These are phyloP conservation scores for Aspidapion aeneum DNA, from an alignment of 2,888 invertebrate genomes.

Conservation along the genomic window DNA sequence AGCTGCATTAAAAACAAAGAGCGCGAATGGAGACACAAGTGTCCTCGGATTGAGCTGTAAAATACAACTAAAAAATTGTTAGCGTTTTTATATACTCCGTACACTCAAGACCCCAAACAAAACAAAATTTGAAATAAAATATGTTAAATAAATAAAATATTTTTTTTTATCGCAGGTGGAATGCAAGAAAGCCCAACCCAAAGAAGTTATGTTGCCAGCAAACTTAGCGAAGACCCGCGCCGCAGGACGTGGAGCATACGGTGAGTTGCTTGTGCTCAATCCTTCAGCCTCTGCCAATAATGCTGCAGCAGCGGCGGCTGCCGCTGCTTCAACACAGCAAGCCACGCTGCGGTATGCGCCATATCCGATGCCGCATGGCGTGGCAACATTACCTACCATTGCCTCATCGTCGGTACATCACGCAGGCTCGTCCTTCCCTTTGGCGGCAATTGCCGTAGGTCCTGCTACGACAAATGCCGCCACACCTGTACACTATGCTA, in stretches of 20 bases:
- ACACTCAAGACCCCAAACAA: too few species aligned
- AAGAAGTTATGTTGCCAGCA: constrained; percentile 99
- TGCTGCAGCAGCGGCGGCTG: constrained; percentile 38
- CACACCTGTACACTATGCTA: constrained; percentile 44
- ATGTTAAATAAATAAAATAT: not conserved
- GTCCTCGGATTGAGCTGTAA: too few species aligned
- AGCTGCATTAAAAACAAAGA: too few species aligned
- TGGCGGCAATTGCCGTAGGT: constrained; percentile 44
- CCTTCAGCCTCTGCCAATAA: constrained; percentile 64
- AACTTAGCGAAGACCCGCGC: constrained; percentile 94
- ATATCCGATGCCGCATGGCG: constrained; percentile 50
- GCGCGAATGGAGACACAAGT: too few species aligned
- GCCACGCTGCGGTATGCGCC: constrained; percentile 62
- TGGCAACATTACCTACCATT: constrained; percentile 33
- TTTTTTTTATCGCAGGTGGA: constrained; percentile 84
- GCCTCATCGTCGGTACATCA: constrained; percentile 29
- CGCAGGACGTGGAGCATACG: constrained; percentile 93
- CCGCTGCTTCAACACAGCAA: constrained; percentile 42
- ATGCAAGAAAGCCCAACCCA: constrained; percentile 99
- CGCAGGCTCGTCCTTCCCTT: constrained; percentile 40
- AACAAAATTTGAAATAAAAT: not conserved
- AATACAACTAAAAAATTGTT: too few species aligned
- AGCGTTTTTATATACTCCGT: too few species aligned
- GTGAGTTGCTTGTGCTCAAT: constrained; percentile 92
- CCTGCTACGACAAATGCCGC: constrained; percentile 34